Evolutionary conservation across 2,888 invertebrate species (phyloP).

Genomic region (Noctua janthina): DNA sequence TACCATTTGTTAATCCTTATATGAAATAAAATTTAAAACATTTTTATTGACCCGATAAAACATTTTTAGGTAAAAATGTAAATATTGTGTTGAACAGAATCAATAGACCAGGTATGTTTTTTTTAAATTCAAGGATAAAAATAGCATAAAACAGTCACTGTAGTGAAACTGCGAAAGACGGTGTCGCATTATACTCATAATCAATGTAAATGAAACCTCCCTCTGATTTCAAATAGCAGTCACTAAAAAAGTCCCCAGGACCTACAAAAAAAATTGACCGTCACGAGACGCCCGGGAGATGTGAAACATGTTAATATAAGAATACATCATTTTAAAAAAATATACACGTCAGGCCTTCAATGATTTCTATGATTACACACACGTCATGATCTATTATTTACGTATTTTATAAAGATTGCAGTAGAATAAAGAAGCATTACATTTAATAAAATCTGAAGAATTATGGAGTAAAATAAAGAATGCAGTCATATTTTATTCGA

Average conservation of each 20-base stretch:
- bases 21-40: not conserved
- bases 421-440: conserved; percentile 18
- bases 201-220: conserved; percentile 14
- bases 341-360: too few species aligned
- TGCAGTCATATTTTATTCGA: too few species aligned
- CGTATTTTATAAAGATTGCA: conserved; percentile 13
- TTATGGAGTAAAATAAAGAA: too few species aligned
- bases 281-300: too few species aligned
- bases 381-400: conserved; percentile 24
- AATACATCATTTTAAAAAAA: too few species aligned
- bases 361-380: not conserved
- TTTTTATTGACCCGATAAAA: not conserved
- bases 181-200: not conserved
- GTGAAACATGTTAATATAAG: not conserved
- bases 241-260: not conserved
- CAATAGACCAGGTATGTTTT: not conserved
- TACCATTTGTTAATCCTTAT: not conserved
- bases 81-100: not conserved
- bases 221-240: not conserved
- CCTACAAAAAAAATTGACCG: not conserved
- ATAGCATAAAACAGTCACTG: not conserved
- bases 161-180: not conserved
- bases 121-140: not conserved
- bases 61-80: too few species aligned
- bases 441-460: conserved; percentile 24